A percentile compares a stretch with the other conserved stretches of the same genome.
Conservation (phyloP, 2,113 vertebrate species). For the Mugil cephalus region DNA sequence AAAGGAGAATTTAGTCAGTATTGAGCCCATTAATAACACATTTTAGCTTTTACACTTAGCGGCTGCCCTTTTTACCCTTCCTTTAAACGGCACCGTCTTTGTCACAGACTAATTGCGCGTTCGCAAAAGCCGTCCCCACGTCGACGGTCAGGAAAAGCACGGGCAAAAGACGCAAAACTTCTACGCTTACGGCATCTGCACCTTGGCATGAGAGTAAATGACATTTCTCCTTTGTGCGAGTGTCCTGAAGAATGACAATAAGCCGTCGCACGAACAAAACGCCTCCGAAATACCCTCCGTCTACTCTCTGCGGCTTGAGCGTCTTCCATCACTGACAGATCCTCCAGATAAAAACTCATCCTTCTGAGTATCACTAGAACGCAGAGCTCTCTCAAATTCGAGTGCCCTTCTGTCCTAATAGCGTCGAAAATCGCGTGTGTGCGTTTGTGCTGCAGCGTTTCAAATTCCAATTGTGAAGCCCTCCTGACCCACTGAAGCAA, state of each 20-base stretch:
- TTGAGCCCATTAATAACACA: background rate
- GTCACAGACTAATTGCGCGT: slow-evolving; percentile 7
- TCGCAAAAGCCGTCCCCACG: background rate
- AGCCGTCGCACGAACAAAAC: slow-evolving; percentile 1
- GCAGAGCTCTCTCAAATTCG: background rate
- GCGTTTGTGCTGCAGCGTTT: background rate
- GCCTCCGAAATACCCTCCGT: background rate
- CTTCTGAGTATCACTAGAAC: background rate
- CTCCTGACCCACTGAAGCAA: background rate
- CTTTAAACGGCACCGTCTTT: background rate
- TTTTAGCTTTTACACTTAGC: background rate
- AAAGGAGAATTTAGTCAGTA: background rate
- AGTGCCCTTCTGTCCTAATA: background rate
- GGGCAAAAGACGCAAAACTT: background rate
- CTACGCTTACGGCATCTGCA: background rate
- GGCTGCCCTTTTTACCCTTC: background rate
- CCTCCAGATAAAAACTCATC: background rate
- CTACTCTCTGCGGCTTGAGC: background rate
- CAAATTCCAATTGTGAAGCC: background rate
- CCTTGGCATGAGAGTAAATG: background rate
- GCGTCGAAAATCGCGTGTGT: background rate
- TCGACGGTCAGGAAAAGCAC: background rate
- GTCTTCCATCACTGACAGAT: background rate
- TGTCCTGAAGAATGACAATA: background rate
- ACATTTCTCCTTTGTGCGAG: background rate